Percentiles rank a stretch among this genome's conserved stretches.
Evolutionary conservation across 2,797 vertebrate species (phyloP).

Genomic region (Typhlichthys subterraneus): DNA sequence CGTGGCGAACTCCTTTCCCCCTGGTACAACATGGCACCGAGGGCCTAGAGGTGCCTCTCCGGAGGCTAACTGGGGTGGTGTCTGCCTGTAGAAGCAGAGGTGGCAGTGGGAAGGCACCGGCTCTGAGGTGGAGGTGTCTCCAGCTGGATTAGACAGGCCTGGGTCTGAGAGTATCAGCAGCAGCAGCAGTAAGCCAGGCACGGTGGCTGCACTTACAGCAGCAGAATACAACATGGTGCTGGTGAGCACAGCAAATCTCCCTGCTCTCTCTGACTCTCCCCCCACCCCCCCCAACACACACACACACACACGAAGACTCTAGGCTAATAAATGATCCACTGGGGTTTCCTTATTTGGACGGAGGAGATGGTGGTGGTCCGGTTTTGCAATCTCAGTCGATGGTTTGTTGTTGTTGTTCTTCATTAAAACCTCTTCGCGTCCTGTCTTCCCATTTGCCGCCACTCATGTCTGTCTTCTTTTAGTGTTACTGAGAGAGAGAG

Average conservation of each 20-base stretch:
- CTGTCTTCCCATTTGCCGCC: conserved; percentile 41
- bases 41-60: conserved; percentile 52
- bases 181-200: conserved; percentile 64
- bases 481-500: conserved; percentile 26
- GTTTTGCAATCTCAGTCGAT: conserved; percentile 36
- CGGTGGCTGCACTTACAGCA: conserved; percentile 61
- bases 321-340: conserved; percentile 71
- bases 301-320: conserved; percentile 45
- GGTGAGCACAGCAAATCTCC: conserved; percentile 61
- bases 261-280: conserved; percentile 26
- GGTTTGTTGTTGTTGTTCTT: conserved; percentile 38
- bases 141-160: conserved; percentile 61
- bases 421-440: conserved; percentile 29
- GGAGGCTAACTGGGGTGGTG: conserved; percentile 52
- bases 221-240: conserved; percentile 71
- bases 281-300: conserved; percentile 22
- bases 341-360: conserved; percentile 59
- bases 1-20: conserved; percentile 67
- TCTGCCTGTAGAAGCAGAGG: conserved; percentile 75
- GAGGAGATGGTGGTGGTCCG: conserved; percentile 51
- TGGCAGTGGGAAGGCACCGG: conserved; percentile 61
- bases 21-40: conserved; percentile 68
- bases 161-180: conserved; percentile 59
- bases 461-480: conserved; percentile 54
- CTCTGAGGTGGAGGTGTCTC: conserved; percentile 39